Evolutionary conservation across 2,797 vertebrate species (phyloP), one percentile per base, ranked within the genome.

Genomic region (Coluber constrictor): DNA sequence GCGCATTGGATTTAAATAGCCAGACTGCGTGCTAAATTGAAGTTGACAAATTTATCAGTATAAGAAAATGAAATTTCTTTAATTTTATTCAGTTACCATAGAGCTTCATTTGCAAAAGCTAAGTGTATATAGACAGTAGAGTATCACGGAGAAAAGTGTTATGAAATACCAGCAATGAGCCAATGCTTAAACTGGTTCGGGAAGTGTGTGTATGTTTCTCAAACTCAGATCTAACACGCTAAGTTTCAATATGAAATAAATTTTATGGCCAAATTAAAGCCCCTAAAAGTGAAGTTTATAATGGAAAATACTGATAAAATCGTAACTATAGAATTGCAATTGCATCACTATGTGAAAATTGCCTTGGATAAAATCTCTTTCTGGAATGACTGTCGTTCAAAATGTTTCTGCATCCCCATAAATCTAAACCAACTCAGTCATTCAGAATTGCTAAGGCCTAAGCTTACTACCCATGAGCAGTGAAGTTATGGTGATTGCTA

Each of bases 381-480:
- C 97, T 97, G 97, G 96, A 98, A 98, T 97, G 97, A 97, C 94
- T 97, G 97, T 97, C 92, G 59, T 93, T 97, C 96, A 95, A 98
- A 98, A 98, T 95, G 97, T 97, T 96, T 95, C 95, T 93, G 94
- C 96, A 96, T 96, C 96, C 96, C 95, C 97, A 98, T 98, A 98
- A 98, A 98, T 98, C 97, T 97, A 94, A 98, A 97, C 96, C 98
- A 98, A 98, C 97, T 97, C 97, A 98, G 97, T 98, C 96, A 97
- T 97, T 98, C 97, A 97, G 96, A 98, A 97, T 97, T 97, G 97
- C 97, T 96, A 97, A 97, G 97, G 98, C 97, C 97, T 97, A 97
- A 97, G 96, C 97, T 97, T 97, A 97, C 96, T 98, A 96, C 96
- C 97, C 97, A 97, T 97, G 97, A 98, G 96, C 97, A 97, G 97